Evolutionary conservation across 2,113 vertebrate species (phyloP).

Genomic region (Indicator indicator): DNA sequence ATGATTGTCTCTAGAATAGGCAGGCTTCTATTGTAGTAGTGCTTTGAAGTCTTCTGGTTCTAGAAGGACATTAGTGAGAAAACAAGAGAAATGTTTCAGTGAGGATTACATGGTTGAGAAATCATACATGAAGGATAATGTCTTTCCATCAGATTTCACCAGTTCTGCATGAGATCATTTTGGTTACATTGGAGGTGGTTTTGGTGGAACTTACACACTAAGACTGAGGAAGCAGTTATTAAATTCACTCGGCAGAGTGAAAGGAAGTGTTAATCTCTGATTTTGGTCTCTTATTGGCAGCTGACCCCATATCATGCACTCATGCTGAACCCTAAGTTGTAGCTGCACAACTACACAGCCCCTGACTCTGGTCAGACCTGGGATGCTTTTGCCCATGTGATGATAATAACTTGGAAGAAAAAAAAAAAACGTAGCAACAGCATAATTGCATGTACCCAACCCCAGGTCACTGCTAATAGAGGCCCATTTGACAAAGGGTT

Average conservation of each 20-base stretch:
- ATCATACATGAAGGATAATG: neutral
- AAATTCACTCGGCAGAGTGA: neutral
- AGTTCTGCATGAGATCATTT: neutral
- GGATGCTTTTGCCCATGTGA: neutral
- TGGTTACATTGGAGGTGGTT: neutral
- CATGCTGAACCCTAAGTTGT: neutral
- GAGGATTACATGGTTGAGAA: slow-evolving; percentile 6
- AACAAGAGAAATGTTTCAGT: slow-evolving; percentile 6
- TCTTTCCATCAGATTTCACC: neutral
- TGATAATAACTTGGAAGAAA: neutral
- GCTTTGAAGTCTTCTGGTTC: neutral
- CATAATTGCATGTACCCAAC: neutral
- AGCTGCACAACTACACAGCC: neutral
- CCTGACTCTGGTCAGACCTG: neutral
- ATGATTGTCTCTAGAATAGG: neutral
- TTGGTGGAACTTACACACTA: neutral
- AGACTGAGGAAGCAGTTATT: neutral
- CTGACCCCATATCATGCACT: neutral
- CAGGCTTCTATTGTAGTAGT: neutral
- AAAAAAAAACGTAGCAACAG: neutral
- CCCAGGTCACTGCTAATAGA: fast-evolving
- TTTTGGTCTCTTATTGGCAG: neutral
- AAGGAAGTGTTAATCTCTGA: neutral
- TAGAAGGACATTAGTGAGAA: neutral
- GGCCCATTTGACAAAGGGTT: neutral